Base-by-base conservation (phyloP, 2,797 vertebrate species). In the Anomalospiza imberbis region DNA sequence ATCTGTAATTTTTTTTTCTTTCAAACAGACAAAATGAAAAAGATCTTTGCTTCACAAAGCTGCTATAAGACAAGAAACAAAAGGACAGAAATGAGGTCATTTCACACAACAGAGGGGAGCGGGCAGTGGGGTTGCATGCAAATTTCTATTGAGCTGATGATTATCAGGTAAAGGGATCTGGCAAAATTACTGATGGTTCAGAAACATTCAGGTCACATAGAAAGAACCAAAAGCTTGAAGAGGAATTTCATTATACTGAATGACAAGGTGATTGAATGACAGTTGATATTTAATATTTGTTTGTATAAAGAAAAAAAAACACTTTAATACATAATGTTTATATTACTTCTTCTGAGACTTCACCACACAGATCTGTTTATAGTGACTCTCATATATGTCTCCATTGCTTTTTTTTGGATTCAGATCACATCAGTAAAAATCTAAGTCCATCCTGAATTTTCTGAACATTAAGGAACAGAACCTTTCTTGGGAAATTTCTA, bases 331-430 rank as follows among this genome's bases (percentile, higher is more conserved):
- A 9, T 60, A 65, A 92, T 67, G 2, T 11, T 68, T 60, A 17
- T 31, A 12, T 53, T 78, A 28, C 12, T 74, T 13, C 16, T 92
- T 71, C n/a, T 55, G 53, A 72, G 14, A 21, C 40, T 38, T 62
- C 74, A 31, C 11, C 5, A 9, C 22, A 36, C 31, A 48, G 51
- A 53, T 17, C 40, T 55, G 44, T 61, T 38, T 61, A 72, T 26
- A 58, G 5, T 38, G 12, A 29, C 7, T 45, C 17, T 36, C 9
- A 6, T 16, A 8, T 13, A 6, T 70, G 70, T 79, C 34, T 65
- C 6, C 0, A n/a, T n/a, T 13, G 13, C 2, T 7, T 71, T 84
- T 42, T 57, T 60, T 38, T 38, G 1, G 0, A 12, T 34, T 79
- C 13, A 42, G 7, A 60, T 53, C 5, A 26, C 1, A 0, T 67